Evolutionary conservation across 2,888 invertebrate genomes (phyloP).

Genomic region (Erebia epiphron): DNA sequence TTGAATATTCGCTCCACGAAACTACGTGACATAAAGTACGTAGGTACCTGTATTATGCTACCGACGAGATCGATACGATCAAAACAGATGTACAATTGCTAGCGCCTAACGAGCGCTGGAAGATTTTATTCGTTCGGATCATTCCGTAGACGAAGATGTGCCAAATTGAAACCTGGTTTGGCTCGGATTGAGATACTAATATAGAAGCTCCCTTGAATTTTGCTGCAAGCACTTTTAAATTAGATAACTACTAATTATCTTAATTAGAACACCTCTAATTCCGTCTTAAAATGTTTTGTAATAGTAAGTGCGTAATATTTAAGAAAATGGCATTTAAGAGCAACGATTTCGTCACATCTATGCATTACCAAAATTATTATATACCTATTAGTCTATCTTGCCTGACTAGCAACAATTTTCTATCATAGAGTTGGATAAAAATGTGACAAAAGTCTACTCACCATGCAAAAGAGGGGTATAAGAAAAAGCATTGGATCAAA

Average conservation of each 20-base stretch:
- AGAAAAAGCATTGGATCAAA: too few relatives aligned
- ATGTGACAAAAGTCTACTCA: too few relatives aligned
- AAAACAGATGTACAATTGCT: slow-evolving; percentile 4
- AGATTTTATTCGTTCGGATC: background rate
- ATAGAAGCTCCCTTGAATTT: background rate
- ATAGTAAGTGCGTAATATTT: background rate
- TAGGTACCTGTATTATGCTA: background rate
- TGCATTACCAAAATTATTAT: too few relatives aligned
- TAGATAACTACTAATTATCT: background rate
- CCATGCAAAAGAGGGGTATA: too few relatives aligned
- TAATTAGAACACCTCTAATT: background rate
- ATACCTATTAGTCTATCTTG: too few relatives aligned
- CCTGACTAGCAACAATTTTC: too few relatives aligned
- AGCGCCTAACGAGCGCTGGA: slow-evolving; percentile 2
- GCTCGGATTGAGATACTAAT: slow-evolving; percentile 2
- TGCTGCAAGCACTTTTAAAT: background rate
- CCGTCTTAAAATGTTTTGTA: background rate
- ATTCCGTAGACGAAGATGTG: slow-evolving; percentile 4
- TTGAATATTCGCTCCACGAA: slow-evolving; percentile 28
- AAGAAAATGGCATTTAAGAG: too few relatives aligned
- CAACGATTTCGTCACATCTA: too few relatives aligned
- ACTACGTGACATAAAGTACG: slow-evolving; percentile 21
- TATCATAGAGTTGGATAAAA: too few relatives aligned
- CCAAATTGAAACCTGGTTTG: slow-evolving; percentile 22
- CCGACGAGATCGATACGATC: slow-evolving; percentile 1